These are phyloP conservation scores for Charadrius vociferus DNA, from an alignment of 2,113 vertebrate genomes.

Conservation along the genomic window DNA sequence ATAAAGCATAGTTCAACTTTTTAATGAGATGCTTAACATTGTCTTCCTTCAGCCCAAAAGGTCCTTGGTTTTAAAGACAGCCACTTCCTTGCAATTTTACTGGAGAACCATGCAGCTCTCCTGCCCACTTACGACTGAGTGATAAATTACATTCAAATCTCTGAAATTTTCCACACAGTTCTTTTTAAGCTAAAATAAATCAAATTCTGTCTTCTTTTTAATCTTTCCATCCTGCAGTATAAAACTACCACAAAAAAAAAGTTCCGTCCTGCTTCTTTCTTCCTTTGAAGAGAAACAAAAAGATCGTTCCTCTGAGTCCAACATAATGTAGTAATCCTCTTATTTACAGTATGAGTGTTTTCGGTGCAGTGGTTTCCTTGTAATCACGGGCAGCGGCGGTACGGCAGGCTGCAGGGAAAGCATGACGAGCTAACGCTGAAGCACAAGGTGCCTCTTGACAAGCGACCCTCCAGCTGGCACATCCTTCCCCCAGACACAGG, in stretches of 20 bases:
- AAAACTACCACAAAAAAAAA: background rate
- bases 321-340: background rate
- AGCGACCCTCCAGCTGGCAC: background rate
- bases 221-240: background rate
- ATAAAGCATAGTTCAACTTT: background rate
- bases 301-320: background rate
- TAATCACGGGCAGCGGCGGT: rapidly evolving
- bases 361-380: background rate
- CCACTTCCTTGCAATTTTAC: background rate
- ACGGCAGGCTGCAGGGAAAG: background rate
- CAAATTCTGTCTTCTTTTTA: background rate
- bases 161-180: background rate
- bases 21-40: background rate
- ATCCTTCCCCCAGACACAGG: background rate
- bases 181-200: background rate
- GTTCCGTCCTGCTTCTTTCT: background rate
- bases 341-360: background rate
- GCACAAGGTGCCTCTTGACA: background rate
- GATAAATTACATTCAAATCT: background rate
- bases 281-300: background rate
- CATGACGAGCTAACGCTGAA: background rate
- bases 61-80: background rate
- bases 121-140: background rate
- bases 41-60: background rate
- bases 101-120: background rate